phyloP scores from a whole-genome alignment of 1,140 invertebrate genomes.

The Panulirus ornatus region DNA sequence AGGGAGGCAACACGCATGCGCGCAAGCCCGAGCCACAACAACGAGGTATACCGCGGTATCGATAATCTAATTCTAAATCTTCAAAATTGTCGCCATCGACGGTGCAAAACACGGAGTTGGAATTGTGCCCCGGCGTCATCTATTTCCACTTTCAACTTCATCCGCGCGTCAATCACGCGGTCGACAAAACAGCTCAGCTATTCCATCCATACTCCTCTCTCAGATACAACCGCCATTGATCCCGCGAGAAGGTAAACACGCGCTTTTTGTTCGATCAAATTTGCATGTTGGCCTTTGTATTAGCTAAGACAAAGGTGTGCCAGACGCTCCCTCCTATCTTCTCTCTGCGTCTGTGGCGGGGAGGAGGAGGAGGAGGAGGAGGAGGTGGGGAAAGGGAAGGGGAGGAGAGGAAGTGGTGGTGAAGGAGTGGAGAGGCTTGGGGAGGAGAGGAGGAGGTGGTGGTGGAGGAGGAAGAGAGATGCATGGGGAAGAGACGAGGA shows the following conservation, averaged over 20 bases:
- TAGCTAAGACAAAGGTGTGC: slow-evolving; percentile 5
- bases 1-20: neutral
- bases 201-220: neutral
- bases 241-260: slow-evolving; percentile 13
- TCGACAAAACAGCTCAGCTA: slow-evolving; percentile 8
- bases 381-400: neutral
- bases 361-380: neutral
- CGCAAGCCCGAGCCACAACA: too few relatives aligned
- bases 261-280: slow-evolving; percentile 26
- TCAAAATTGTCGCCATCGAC: slow-evolving; percentile 5
- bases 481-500: neutral
- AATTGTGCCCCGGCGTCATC: neutral
- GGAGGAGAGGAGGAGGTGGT: neutral
- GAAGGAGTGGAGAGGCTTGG: neutral
- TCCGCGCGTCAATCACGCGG: neutral
- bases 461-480: neutral
- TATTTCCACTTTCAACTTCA: slow-evolving; percentile 16
- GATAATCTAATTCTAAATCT: neutral
- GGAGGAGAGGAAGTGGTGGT: neutral
- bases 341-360: neutral
- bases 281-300: slow-evolving; percentile 42
- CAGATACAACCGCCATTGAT: neutral
- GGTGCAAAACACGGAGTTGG: neutral
- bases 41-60: neutral
- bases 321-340: neutral